phyloP scores from a whole-genome alignment of 2,888 invertebrate species.

The Perdita meconis region DNA sequence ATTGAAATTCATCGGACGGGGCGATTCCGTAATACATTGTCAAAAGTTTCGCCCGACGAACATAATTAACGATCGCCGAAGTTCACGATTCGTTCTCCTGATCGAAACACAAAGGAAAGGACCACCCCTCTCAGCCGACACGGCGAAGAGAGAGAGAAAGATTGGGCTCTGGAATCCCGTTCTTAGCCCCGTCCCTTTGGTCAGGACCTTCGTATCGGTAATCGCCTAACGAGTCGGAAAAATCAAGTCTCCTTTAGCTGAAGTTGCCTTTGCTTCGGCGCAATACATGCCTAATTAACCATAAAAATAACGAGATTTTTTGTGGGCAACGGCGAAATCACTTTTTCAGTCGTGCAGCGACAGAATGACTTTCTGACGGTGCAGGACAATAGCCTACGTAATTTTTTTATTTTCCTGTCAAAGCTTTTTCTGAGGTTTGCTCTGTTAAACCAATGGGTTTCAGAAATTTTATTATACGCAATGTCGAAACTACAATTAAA shows the following conservation, averaged over 20 bases:
- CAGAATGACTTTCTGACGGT: background rate
- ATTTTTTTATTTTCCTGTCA: background rate
- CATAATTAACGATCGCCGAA: constrained; percentile 68
- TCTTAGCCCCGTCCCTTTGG: constrained; percentile 59
- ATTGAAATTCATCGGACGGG: constrained; percentile 50
- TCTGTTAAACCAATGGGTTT: background rate
- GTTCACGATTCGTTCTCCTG: constrained; percentile 60
- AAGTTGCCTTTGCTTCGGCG: constrained; percentile 64
- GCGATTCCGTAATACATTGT: constrained; percentile 54
- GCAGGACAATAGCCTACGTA: constrained; percentile 2
- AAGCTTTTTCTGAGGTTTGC: background rate
- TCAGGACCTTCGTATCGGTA: constrained; percentile 71
- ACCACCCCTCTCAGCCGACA: background rate
- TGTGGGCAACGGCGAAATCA: constrained; percentile 61
- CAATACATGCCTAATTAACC: constrained; percentile 80
- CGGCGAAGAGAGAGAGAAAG: background rate
- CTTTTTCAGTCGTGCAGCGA: constrained; percentile 27
- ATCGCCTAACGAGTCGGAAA: constrained; percentile 82
- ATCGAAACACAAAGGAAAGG: constrained; percentile 53
- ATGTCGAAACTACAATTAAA: background rate
- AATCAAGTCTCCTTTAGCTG: constrained; percentile 76
- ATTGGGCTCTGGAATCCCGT: constrained; percentile 49
- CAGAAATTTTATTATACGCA: background rate
- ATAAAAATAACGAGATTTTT: constrained; percentile 83
- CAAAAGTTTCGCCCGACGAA: constrained; percentile 55